Evolutionary conservation across 2,888 invertebrate species (phyloP).

Genomic region (Conistra vaccinii): DNA sequence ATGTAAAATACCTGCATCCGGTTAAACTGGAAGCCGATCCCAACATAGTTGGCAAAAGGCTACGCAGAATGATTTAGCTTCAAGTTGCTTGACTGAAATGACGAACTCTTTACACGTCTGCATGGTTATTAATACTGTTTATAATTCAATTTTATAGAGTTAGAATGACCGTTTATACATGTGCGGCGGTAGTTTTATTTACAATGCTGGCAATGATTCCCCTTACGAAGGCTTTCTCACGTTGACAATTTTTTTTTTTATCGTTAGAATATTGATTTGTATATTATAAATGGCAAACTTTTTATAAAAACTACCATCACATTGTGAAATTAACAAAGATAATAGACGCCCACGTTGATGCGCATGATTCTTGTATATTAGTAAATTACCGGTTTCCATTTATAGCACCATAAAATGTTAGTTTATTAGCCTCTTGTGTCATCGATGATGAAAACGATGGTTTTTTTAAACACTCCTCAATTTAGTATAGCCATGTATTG

Average conservation of each 20-base stretch:
- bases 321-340: conserved; percentile 25
- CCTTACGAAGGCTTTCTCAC: not conserved
- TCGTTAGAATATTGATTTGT: not conserved
- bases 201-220: not conserved
- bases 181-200: not conserved
- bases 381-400: conserved; percentile 52
- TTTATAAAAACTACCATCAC: conserved; percentile 10
- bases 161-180: not conserved
- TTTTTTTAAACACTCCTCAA: conserved; percentile 40
- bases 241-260: not conserved
- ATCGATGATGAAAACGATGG: conserved; percentile 39
- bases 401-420: conserved; percentile 42
- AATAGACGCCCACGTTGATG: conserved; percentile 47
- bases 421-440: conserved; percentile 51
- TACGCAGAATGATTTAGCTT: not conserved
- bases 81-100: not conserved
- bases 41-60: too few species aligned
- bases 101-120: not conserved
- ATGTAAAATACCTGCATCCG: too few species aligned
- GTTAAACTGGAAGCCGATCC: too few species aligned
- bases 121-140: not conserved
- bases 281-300: not conserved
- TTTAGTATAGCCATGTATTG: conserved; percentile 14
- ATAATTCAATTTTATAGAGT: not conserved
- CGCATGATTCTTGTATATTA: conserved; percentile 38